Evolutionary conservation across 2,888 invertebrate species (phyloP), one percentile per base, ranked within the genome.

Genomic region (Drosophila yooni): DNA sequence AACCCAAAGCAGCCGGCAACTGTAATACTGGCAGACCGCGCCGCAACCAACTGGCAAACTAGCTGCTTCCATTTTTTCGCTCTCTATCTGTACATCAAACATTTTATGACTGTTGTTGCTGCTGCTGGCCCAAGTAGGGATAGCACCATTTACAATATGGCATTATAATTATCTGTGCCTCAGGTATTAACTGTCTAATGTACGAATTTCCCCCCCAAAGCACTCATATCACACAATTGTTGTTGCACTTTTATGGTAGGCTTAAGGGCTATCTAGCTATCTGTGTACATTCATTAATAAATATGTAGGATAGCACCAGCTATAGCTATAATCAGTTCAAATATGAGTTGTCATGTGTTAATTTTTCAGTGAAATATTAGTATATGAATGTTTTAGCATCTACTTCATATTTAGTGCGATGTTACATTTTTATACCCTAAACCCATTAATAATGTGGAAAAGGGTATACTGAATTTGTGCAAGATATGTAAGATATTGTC

Each of bases 101-200:
- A 65, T 74, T 88, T 88, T 78, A 88, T 82, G 81, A 62, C 70
- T 64, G 13, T 7, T 21, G 46, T 7, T 46, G 46, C 3, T 15
- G 46, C 25, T 31, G 43, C 38, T 72, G 60, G 33, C 29, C 56
- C 56, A 43, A 36, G 48, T 51, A 21, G 34, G 29, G 21, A 40
- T 43, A 53, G 5, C 36, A 46, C 48, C 27, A 48, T 72, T 70
- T 65, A 74, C 60, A 64, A 34, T 65, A 46, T 59, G 64, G 58
- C 69, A 75, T 67, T 83, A 71, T 62, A 76, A 85, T 82, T 85
- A 88, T 85, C 85, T 76, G 36, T 64, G 61, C 40, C 63, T 36
- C 61, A 51, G 70, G 65, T 67, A 79, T 77, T 63, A 67, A 33
- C 57, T 36, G 56, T 33, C 64, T 60, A 61, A 46, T 63, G 70